Evolutionary conservation across 2,888 invertebrate species (phyloP).

Genomic region (Sipunculus nudus): DNA sequence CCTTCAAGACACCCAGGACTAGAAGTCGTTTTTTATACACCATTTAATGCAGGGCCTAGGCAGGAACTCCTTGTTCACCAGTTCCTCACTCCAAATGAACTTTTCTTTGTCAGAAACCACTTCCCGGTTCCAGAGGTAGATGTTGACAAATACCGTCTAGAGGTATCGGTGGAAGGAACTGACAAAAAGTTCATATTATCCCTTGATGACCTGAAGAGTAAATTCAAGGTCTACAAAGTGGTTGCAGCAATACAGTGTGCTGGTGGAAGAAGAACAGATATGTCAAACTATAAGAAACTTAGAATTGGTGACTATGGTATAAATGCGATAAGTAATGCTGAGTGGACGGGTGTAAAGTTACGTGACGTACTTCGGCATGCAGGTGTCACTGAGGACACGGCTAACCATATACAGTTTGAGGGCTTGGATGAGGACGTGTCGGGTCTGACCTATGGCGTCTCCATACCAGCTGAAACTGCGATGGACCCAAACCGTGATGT

Average conservation of each 20-base stretch:
- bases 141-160: conserved; percentile 73
- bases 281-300: conserved; percentile 83
- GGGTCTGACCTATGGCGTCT: no score
- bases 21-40: no score
- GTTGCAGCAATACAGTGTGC: conserved; percentile 93
- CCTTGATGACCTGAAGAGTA: conserved; percentile 75
- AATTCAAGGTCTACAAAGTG: conserved; percentile 77
- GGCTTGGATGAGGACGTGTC: no score
- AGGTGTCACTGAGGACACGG: conserved; percentile 64
- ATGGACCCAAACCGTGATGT: conserved; percentile 80
- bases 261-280: conserved; percentile 93
- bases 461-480: no score
- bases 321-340: conserved; percentile 91
- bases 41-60: conserved; percentile 96
- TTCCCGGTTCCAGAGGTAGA: conserved; percentile 94
- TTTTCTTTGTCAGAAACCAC: conserved; percentile 97
- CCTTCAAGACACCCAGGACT: conserved; percentile 83
- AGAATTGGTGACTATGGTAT: conserved; percentile 89
- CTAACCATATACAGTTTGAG: no score
- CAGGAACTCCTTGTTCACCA: conserved; percentile 77
- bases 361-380: conserved; percentile 64
- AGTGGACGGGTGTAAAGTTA: conserved; percentile 61
- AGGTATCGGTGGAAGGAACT: conserved; percentile 72
- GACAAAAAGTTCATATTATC: conserved; percentile 68
- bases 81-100: conserved; percentile 87